Evolutionary conservation across 2,797 vertebrate genomes (phyloP), one percentile per base, ranked within the genome.

Genomic region (Typhlichthys eigenmanni): DNA sequence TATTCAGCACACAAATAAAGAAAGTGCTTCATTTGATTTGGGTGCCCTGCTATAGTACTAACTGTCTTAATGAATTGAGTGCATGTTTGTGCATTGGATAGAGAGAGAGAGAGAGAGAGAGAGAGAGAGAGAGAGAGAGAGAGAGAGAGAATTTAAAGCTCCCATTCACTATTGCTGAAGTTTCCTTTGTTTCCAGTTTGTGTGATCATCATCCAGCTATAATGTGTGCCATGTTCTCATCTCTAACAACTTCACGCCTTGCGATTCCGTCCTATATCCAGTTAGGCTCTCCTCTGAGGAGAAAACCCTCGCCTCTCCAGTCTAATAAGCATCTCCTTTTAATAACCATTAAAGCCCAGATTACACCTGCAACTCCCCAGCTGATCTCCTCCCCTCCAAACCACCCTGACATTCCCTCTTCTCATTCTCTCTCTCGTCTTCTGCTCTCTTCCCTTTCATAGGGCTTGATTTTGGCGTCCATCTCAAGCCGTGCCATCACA

Each of bases 201-300:
- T 0, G 4, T 7, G 43, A 49, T 52, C 47, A 3, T 60, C 73
- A 69, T 58, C 62, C 65, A 61, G 51, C 70, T 51, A 54, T 61
- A 7, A 57, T 43, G 1, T 66, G 34, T 38, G 34, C 34, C 59
- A 24, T 45, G 29, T 16, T 54, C 53, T 62, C 59, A 73, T 72
- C 81, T 74, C 46, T 16, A 53, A 53, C 64, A 56, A 75, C 52
- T 55, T 79, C 74, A 83, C 24, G 16, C 69, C 58, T 63, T 81
- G 69, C 70, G 69, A 81, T 80, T 88, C 66, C 60, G 62, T 66
- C 47, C 47, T 69, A 74, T 59, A 90, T 92, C 86, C 87, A 86
- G 88, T 91, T 90, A 89, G 81, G 53, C 59, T 75, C 64, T 65
- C 13, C 64, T 60, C 75, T 19, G 58, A 71, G 64, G 70, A 72